Percentiles rank a stretch among this genome's conserved stretches.
These are phyloP conservation scores for Cephus pulcher DNA, from an alignment of 2,888 invertebrate species.

Conservation along the genomic window DNA sequence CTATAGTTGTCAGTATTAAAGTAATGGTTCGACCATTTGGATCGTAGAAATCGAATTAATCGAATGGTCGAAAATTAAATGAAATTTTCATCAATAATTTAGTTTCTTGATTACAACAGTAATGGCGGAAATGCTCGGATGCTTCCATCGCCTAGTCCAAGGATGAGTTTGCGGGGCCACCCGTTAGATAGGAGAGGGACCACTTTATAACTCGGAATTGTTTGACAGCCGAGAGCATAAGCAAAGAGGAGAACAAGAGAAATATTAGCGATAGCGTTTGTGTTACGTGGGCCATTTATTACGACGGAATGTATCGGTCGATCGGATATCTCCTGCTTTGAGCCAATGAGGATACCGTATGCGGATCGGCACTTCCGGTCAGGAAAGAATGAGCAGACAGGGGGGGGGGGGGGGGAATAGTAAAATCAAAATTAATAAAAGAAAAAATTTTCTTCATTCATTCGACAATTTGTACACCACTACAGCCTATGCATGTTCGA, in stretches of 20 bases:
- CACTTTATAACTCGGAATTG: conserved; percentile 23
- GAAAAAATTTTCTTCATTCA: background rate
- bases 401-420: too few relatives aligned
- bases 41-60: too few relatives aligned
- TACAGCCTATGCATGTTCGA: background rate
- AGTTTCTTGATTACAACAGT: background rate
- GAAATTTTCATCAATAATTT: background rate
- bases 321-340: background rate
- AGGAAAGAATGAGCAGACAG: background rate
- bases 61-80: background rate
- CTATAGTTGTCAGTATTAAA: background rate
- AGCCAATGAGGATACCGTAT: background rate
- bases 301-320: conserved; percentile 8
- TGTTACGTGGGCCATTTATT: conserved; percentile 16
- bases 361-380: background rate
- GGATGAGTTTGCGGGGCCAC: background rate
- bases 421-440: background rate
- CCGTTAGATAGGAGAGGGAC: conserved; percentile 10
- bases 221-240: conserved; percentile 21
- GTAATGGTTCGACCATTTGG: too few relatives aligned
- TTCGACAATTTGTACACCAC: background rate
- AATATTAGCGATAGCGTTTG: conserved; percentile 16
- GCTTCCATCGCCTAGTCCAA: background rate
- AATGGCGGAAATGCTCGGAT: background rate
- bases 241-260: conserved; percentile 21